A percentile compares a stretch with the other conserved stretches of the same genome.
phyloP scores from a whole-genome alignment of 1,140 invertebrate genomes.

The Sitobion miscanthi region DNA sequence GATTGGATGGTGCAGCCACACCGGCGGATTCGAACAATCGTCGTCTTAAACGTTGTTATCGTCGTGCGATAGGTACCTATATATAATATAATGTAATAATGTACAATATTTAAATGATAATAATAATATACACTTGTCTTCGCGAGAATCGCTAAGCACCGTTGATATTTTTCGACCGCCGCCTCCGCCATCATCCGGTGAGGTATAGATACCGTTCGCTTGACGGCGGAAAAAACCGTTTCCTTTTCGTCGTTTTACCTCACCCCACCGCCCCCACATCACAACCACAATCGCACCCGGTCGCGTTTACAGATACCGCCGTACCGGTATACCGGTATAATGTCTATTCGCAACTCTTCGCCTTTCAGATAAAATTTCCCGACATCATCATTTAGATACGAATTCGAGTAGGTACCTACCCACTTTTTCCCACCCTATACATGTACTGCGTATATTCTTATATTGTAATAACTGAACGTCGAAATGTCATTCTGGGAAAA shows the following conservation, averaged over 20 bases:
- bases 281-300: not conserved
- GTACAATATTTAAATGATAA: no score
- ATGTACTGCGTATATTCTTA: not conserved
- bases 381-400: constrained; percentile 5
- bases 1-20: no score
- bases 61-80: no score
- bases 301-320: not conserved
- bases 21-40: not conserved
- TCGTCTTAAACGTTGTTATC: no score
- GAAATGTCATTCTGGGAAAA: constrained; percentile 49
- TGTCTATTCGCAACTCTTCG: not conserved
- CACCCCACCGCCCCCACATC: no score
- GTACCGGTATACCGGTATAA: not conserved
- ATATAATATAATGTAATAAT: no score
- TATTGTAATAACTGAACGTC: constrained; percentile 19
- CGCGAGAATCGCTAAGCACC: not conserved
- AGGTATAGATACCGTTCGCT: not conserved
- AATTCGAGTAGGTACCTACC: not conserved
- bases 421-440: not conserved
- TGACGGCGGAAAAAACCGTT: not conserved
- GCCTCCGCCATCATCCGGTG: not conserved
- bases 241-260: constrained; percentile 4
- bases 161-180: constrained; percentile 21
- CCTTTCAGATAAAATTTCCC: constrained; percentile 27
- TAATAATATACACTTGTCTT: not conserved